Evolutionary conservation across 2,113 vertebrate genomes (phyloP), one percentile per base, ranked within the genome.

Genomic region (Tyrannus savana): DNA sequence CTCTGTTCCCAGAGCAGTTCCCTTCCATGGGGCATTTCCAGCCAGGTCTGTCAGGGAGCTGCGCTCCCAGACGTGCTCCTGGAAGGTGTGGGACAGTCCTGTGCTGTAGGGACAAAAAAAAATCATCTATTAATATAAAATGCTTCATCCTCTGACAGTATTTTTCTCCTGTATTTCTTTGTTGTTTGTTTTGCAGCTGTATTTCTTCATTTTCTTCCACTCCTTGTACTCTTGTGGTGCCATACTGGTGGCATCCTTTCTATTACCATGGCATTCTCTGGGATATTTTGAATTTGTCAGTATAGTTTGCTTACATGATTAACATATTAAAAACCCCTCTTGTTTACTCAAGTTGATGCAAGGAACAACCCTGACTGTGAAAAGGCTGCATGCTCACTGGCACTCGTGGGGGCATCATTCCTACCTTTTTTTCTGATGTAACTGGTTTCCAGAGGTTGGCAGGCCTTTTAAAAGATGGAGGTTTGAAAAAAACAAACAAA

Each of bases 1-100:
- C 7, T 71, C 49, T 85, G 85, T 52, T 74, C 85, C 63, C 14
- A 39, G 94, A 96, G 92, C 93, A 87, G 69, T 31, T 92, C 96
- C 81, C 41, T 77, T 50, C 50, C 83, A 30, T 1, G 6, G 59
- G n/a, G 59, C 37, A 2, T 62, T 42, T 76, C 58, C 55, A 37
- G 79, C 62, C 46, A 77, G 80, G 13, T 21, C 46, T 82, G 78
- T 78, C 31, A 56, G 63, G 14, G 15, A 85, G 82, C 31, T 39
- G 56, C 1, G 59, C 23, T 31, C 46, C 27, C 60, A 63, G 4
- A 12, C 3, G 37, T n/a, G 37, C 58, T 47, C 80, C 67, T 42
- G 71, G 71, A 87, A 79, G 22, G 41, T 2, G 10, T 31, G 49
- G 31, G 41, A 49, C 14, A 78, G 73, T 37, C 14, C 25, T 66